Percentiles rank a stretch among this genome's conserved stretches.
phyloP scores from a whole-genome alignment of 35 echinoderm and acorn worm species.

The Patiria miniata region DNA sequence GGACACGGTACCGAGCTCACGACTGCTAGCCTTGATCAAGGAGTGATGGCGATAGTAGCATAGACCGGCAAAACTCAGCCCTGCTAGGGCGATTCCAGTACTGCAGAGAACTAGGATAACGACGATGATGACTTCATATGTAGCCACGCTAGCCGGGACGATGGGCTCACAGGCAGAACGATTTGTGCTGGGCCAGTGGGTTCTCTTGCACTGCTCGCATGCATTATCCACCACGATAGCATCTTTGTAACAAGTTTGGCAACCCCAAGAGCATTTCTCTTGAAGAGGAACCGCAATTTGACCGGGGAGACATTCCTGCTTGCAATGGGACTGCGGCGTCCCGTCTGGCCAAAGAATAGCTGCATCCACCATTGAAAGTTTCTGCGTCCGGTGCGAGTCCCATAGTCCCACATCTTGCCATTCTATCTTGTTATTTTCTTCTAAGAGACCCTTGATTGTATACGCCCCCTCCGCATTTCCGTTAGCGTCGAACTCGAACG shows the following conservation, averaged over 20 bases:
- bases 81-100: neutral
- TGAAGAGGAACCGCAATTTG: neutral
- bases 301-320: neutral
- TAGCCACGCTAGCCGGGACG: neutral
- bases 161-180: neutral
- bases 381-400: neutral
- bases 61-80: neutral
- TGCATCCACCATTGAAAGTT: neutral
- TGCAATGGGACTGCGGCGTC: neutral
- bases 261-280: conserved; percentile 22
- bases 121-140: no score
- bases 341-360: neutral
- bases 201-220: neutral
- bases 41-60: neutral
- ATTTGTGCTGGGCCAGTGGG: neutral
- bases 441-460: neutral
- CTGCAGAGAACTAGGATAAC: neutral
- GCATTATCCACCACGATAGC: conserved; percentile 11
- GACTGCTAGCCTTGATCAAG: conserved; percentile 42
- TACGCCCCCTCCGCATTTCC: neutral
- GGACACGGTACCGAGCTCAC: conserved; percentile 27
- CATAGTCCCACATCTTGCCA: neutral
- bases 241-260: neutral
- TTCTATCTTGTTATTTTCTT: neutral
- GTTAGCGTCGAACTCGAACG: no score